Evolutionary conservation across 2,113 vertebrate genomes (phyloP).

Genomic region (Apeltes quadracus): DNA sequence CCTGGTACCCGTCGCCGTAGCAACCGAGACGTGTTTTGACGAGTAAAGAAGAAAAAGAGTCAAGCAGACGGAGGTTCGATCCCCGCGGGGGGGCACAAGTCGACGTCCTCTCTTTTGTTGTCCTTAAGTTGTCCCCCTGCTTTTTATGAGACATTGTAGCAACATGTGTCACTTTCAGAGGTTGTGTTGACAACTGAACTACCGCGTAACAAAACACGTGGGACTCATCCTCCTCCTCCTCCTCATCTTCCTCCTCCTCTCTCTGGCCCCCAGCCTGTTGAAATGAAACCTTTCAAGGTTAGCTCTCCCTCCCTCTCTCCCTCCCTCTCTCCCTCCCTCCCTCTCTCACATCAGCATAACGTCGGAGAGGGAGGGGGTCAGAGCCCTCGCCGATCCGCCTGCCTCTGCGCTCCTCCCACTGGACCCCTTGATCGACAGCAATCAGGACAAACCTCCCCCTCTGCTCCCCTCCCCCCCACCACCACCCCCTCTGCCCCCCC

Average conservation of each 20-base stretch:
- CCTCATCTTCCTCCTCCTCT: background rate
- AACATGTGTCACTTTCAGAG: too few relatives aligned
- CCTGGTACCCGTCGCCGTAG: too few relatives aligned
- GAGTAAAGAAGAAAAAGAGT: too few relatives aligned
- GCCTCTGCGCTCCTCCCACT: slow-evolving; percentile 88
- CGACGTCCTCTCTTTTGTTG: too few relatives aligned
- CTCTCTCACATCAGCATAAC: slow-evolving; percentile 77
- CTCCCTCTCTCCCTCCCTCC: background rate
- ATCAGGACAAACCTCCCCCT: slow-evolving; percentile 81
- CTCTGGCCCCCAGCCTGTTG: slow-evolving; percentile 81
- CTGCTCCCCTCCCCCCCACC: slow-evolving; percentile 74
- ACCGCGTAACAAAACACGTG: too few relatives aligned
- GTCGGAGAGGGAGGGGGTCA: slow-evolving; percentile 83
- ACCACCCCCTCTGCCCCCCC: slow-evolving; percentile 40
- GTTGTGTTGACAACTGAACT: too few relatives aligned
- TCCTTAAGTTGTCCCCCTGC: too few relatives aligned
- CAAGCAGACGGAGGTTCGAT: too few relatives aligned
- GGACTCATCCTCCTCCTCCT: too few relatives aligned
- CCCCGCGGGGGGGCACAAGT: too few relatives aligned
- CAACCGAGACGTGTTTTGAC: too few relatives aligned
- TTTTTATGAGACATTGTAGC: too few relatives aligned
- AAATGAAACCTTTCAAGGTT: slow-evolving; percentile 98
- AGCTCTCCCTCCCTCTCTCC: slow-evolving; percentile 23
- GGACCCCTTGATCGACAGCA: slow-evolving; percentile 97
- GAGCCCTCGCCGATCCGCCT: slow-evolving; percentile 88